These are phyloP conservation scores for Nephrotoma flavescens DNA, from an alignment of 2,888 invertebrate species.

Conservation along the genomic window DNA sequence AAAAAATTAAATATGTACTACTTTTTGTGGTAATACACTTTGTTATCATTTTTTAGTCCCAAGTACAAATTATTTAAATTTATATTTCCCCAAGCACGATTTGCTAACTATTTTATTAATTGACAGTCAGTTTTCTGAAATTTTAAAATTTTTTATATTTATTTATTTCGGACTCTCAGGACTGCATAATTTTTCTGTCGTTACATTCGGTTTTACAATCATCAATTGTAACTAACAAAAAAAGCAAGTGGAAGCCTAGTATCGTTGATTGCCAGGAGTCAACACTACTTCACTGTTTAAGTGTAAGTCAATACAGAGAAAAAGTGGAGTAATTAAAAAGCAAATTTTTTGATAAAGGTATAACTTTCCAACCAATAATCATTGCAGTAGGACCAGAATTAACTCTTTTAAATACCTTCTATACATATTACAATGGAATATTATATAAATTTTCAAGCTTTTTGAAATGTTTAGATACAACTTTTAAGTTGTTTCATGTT, in stretches of 20 bases:
- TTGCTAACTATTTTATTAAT: too few relatives aligned
- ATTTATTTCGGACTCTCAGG: slow-evolving; percentile 6
- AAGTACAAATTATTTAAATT: too few relatives aligned
- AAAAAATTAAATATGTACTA: too few relatives aligned
- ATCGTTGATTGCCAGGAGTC: not conserved
- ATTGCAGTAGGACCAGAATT: not conserved
- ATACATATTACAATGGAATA: not conserved
- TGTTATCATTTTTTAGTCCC: too few relatives aligned
- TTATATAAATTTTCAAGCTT: not conserved
- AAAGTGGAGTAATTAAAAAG: slow-evolving; percentile 8
- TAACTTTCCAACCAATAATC: slow-evolving; percentile 6
- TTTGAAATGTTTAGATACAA: not conserved
- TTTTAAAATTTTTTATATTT: not conserved
- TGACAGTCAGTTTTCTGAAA: not conserved
- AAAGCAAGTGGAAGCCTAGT: not conserved
- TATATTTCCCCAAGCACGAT: too few relatives aligned
- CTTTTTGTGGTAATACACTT: too few relatives aligned
- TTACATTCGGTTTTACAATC: slow-evolving; percentile 8
- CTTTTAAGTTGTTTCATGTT: not conserved
- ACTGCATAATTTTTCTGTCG: slow-evolving; percentile 2
- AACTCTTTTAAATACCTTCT: not conserved
- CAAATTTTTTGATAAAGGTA: not conserved
- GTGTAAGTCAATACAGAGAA: not conserved
- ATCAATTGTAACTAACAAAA: not conserved
- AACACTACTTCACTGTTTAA: not conserved